Evolutionary conservation across 2,888 invertebrate species (phyloP), one percentile per base, ranked within the genome.

Genomic region (Catonia carolina): DNA sequence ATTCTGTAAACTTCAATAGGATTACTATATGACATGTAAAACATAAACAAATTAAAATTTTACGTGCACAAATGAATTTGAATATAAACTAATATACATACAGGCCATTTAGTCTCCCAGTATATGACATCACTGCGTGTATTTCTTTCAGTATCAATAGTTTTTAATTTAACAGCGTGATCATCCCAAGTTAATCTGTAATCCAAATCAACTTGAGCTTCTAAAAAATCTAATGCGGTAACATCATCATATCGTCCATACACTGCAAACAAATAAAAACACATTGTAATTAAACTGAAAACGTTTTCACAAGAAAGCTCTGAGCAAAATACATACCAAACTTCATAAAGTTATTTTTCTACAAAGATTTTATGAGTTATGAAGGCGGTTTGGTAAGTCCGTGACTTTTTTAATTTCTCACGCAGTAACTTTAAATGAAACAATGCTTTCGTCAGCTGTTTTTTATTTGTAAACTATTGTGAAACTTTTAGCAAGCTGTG

Each of bases 81-180:
- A 37, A 60, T 31, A 15, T 17, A 35, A 36, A 37, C 1, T 20
- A 7, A 23, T n/a, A 6, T 35, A 75, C 81, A 76, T 71, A 88
- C 87, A 63, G 92, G 92, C 89, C 91, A 92, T 56, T 84, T 74
- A 75, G 90, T 88, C 74, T 91, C 90, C 92, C 92, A 92, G 67
- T 92, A 91, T 56, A 92, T 74, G 36, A 92, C 75, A 60, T 89
- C 84, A 66, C 86, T 85, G 62, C 84, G 71, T 1, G 75, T 67
- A 51, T 72, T 67, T 1, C 81, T 79, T 69, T 83, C 80, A 4
- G 77, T 73, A 64, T 89, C 89, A 7, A 89, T 78, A 4, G 89
- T 75, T 52, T 84, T 77, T 33, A 92, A 73, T 23, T 82, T 74
- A 1, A 86, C 80, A 0, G 88, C 89, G 0, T 88, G 86, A 1